Percentiles rank a stretch among this genome's conserved stretches.
Evolutionary conservation across 2,113 vertebrate genomes (phyloP).

Genomic region (Electrona antarctica): DNA sequence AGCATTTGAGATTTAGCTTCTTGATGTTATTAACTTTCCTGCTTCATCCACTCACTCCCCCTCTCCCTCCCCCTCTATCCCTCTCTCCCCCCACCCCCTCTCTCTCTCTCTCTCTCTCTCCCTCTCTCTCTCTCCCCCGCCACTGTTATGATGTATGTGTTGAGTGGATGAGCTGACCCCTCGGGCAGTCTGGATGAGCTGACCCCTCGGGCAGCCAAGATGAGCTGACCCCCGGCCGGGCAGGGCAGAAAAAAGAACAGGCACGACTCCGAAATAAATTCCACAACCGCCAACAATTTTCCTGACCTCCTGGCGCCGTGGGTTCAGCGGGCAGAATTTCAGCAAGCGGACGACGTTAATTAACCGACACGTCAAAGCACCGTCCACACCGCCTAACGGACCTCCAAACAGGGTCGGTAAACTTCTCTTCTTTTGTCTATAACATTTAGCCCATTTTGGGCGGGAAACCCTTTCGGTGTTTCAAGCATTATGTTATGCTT

Average conservation of each 20-base stretch:
- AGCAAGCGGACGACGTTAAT: constrained; percentile 53
- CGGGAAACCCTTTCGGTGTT: too few relatives aligned
- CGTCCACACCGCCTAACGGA: too few relatives aligned
- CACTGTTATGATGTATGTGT: too few relatives aligned
- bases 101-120: too few relatives aligned
- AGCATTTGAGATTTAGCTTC: constrained; percentile 73
- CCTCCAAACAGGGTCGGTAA: too few relatives aligned
- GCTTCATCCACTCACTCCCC: constrained; percentile 14
- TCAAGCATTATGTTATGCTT: too few relatives aligned
- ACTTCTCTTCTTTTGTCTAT: not conserved
- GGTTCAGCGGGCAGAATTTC: constrained; percentile 49
- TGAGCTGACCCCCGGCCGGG: constrained; percentile 48
- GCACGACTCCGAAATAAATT: constrained; percentile 64
- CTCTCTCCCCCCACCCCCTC: constrained; percentile 11
- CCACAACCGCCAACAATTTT: constrained; percentile 44
- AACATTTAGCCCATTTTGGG: too few relatives aligned
- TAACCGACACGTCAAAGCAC: constrained; percentile 50
- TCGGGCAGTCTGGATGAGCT: too few relatives aligned
- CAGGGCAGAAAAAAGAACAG: constrained; percentile 20
- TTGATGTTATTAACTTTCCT: constrained; percentile 73
- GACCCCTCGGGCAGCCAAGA: too few relatives aligned
- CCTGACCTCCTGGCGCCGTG: constrained; percentile 66
- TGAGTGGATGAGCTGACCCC: too few relatives aligned
- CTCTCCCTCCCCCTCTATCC: not conserved
- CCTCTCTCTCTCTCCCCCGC: not conserved